These are phyloP conservation scores for Drosophila anomelani DNA, from an alignment of 2,888 invertebrate species.

Conservation along the genomic window DNA sequence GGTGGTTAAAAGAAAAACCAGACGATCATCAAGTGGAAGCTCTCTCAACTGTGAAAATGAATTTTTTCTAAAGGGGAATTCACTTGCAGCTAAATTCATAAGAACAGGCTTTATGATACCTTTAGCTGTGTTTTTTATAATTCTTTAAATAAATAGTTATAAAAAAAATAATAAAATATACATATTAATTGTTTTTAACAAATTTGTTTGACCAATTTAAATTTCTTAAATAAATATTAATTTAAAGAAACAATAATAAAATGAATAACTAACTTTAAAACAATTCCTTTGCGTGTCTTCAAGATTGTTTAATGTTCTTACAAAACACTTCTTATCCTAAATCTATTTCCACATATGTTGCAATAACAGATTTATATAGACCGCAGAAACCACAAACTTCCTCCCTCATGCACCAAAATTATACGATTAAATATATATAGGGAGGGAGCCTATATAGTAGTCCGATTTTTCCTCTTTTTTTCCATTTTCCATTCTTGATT, in stretches of 20 bases:
- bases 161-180: neutral
- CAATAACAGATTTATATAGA: slow-evolving; percentile 28
- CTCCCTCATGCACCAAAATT: slow-evolving; percentile 44
- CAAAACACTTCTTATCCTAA: slow-evolving; percentile 25
- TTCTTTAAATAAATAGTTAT: neutral
- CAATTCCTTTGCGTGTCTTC: neutral
- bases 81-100: neutral
- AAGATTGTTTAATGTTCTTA: neutral
- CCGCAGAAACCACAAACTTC: slow-evolving; percentile 74
- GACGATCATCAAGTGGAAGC: slow-evolving; percentile 40
- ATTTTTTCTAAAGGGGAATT: neutral
- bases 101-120: neutral
- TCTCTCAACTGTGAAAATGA: slow-evolving; percentile 27
- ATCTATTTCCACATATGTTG: slow-evolving; percentile 31
- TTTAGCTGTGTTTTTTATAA: neutral
- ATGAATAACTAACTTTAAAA: too few relatives aligned
- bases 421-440: neutral
- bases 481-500: neutral
- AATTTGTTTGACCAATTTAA: too few relatives aligned
- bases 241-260: too few relatives aligned
- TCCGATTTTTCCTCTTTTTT: slow-evolving; percentile 1
- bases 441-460: neutral
- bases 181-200: too few relatives aligned
- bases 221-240: too few relatives aligned
- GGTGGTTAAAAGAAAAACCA: slow-evolving; percentile 1